phyloP scores from a whole-genome alignment of 2,113 vertebrate genomes.

The Tauraco erythrolophus region DNA sequence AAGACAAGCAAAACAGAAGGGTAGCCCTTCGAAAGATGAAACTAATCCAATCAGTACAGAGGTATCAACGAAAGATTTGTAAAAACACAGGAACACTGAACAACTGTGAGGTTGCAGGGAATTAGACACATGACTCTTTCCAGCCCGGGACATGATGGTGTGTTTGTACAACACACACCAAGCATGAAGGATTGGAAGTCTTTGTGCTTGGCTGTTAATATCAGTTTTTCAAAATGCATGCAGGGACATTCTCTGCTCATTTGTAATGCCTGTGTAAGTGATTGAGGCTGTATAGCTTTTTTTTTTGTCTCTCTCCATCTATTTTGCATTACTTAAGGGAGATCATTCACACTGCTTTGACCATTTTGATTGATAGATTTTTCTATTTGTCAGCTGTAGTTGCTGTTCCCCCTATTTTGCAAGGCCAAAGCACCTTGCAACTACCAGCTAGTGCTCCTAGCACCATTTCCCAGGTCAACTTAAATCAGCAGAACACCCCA shows the following conservation, averaged over 20 bases:
- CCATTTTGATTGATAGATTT: background rate
- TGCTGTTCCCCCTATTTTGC: fast-evolving
- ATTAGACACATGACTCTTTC: background rate
- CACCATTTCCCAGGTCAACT: background rate
- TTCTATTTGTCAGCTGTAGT: background rate
- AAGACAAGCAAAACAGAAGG: background rate
- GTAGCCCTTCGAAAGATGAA: background rate
- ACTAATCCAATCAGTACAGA: background rate
- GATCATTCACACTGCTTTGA: background rate
- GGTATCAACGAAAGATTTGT: background rate
- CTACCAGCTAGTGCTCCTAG: background rate
- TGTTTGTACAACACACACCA: background rate
- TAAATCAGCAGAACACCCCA: background rate
- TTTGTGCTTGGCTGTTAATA: background rate
- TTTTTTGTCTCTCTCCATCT: background rate
- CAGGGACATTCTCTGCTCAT: background rate
- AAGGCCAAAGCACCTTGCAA: background rate
- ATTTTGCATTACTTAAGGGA: background rate
- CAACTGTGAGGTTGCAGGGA: background rate
- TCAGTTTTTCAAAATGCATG: background rate
- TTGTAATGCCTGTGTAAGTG: background rate
- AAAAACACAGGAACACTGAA: background rate
- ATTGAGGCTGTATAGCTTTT: background rate
- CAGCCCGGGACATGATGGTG: background rate
- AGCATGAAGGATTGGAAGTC: background rate